Evolutionary conservation across 2,797 vertebrate species (phyloP).

Genomic region (Gouania willdenowi): DNA sequence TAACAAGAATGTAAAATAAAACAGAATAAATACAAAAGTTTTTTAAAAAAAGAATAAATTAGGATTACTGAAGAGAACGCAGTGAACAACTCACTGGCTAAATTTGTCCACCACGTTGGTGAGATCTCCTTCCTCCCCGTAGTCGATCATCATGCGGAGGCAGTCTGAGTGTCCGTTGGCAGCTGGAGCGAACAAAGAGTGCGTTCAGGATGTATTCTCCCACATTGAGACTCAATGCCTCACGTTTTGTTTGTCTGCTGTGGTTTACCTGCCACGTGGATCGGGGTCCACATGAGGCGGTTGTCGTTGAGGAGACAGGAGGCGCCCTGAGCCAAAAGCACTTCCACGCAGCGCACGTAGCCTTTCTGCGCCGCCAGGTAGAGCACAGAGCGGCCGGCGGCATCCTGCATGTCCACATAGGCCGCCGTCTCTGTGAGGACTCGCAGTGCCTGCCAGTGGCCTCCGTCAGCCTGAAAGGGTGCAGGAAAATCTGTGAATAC

Average conservation of each 20-base stretch:
- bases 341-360: constrained; percentile 88
- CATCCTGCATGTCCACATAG: constrained; percentile 91
- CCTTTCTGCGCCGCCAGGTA: constrained; percentile 91
- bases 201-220: neutral
- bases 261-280: constrained; percentile 86
- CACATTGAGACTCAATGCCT: neutral
- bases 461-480: constrained; percentile 92
- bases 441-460: constrained; percentile 94
- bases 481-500: too few species aligned
- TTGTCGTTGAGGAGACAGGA: constrained; percentile 89
- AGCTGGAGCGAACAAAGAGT: constrained; percentile 65
- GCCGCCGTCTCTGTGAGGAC: constrained; percentile 92
- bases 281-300: constrained; percentile 88
- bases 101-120: constrained; percentile 87
- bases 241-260: too few species aligned
- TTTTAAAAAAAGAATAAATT: too few species aligned
- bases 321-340: constrained; percentile 89
- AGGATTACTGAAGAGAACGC: too few species aligned
- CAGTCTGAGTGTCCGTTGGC: constrained; percentile 90
- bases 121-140: constrained; percentile 86
- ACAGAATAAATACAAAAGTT: too few species aligned
- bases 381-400: constrained; percentile 89
- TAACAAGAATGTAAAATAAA: too few species aligned
- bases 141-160: constrained; percentile 92
- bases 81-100: constrained; percentile 82